A percentile compares a stretch with the other conserved stretches of the same genome.
Evolutionary conservation across 2,797 vertebrate species (phyloP).

Genomic region (Anguilla megastoma): DNA sequence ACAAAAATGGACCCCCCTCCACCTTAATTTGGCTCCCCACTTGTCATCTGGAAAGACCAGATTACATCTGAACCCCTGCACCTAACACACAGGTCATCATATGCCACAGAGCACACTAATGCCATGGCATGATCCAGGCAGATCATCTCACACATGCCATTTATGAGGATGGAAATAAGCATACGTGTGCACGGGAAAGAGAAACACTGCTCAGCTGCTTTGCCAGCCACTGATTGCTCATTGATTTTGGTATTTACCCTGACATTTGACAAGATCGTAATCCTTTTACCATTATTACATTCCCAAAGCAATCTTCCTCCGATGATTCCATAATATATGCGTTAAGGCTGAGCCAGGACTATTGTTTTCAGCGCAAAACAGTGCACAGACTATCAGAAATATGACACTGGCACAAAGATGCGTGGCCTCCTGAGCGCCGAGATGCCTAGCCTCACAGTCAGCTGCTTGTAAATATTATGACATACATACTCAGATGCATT

Average conservation of each 20-base stretch:
- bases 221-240: neutral
- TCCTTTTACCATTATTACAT: neutral
- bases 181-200: neutral
- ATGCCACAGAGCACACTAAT: neutral
- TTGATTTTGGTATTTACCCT: neutral
- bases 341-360: neutral
- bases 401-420: neutral
- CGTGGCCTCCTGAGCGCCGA: neutral
- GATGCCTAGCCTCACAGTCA: neutral
- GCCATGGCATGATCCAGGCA: neutral
- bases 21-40: neutral
- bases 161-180: neutral
- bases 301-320: conserved; percentile 3
- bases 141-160: conserved; percentile 1
- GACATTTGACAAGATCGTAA: neutral
- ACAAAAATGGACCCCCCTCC: neutral
- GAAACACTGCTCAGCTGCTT: neutral
- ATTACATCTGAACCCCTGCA: neutral
- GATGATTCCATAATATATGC: neutral
- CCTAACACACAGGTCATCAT: neutral
- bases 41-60: neutral
- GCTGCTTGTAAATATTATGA: conserved; percentile 1
- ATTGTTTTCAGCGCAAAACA: conserved; percentile 6
- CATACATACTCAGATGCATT: conserved; percentile 6
- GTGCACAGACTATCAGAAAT: neutral